Base-by-base conservation (phyloP, 2,797 vertebrate genomes). In the Danionella dracula region DNA sequence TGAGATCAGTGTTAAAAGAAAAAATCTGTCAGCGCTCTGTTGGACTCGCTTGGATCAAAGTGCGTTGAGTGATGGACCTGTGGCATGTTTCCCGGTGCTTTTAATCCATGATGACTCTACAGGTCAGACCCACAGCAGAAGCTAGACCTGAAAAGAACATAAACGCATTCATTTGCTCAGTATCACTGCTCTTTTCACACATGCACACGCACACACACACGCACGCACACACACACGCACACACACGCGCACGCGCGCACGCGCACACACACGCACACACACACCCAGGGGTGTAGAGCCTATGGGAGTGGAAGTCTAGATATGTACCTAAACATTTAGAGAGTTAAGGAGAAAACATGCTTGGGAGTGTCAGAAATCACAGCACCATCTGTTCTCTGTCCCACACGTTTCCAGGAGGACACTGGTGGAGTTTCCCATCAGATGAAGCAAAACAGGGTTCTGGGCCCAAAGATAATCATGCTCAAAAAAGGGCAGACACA, bases 321-420 rank as follows among this genome's bases (percentile, higher is more conserved):
- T 41, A 6, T 27, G 23, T 27, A 27, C 23, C 23, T 27, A 27
- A 27, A 27, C 23, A 27, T 27, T 27, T 54, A 44, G n/a, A 53
- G 29, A 62, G 44, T 55, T 29, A 21, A 40, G 66, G 56, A 29
- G 38, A n/a, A 49, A 79, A 50, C 72, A 63, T 84, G 79, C 80
- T 60, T 67, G 83, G 77, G 75, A 72, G 73, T 54, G 70, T 69
- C 74, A 78, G 80, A 65, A 86, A 83, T 83, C 82, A 82, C 75
- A 83, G 50, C 65, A 76, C 78, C 86, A 88, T 84, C 84, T 87
- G 85, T 78, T 84, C 80, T 74, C 78, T 77, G 81, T 82, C 80
- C 76, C 21, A 1, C 76, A 71, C 78, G 76, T 85, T 82, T 85
- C 75, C 76, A 87, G 77, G 48, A 57, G 29, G 76, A 79, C 73